Base-by-base conservation (phyloP, 2,888 invertebrate species). In the Pristionchus japonicus region DNA sequence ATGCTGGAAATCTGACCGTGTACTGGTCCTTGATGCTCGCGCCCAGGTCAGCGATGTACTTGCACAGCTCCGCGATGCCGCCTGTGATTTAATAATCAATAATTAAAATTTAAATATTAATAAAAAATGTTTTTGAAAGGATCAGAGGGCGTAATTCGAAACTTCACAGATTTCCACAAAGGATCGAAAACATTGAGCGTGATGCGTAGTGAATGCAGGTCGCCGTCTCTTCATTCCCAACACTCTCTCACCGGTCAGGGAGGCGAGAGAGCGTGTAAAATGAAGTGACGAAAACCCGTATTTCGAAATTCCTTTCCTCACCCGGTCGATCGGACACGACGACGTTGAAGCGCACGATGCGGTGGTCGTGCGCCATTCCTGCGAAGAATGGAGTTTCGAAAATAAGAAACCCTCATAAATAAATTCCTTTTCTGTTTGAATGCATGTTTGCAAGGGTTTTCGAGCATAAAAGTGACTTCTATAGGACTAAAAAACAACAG, bases 1-100 rank as follows among this genome's bases (percentile, higher is more conserved):
- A 77, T 37, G 17, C 0, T 34, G 3, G 23, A 80, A 23, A n/a
- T 27, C 88, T 27, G 37, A 90, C 84, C 34, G 88, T 43, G 95
- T 97, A 97, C 89, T 98, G 97, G 94, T 98, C 98, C 95, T 98
- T 98, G 90, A 98, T 97, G 77, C 95, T 95, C 37, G 90, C 95
- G 40, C 95, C 95, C 31, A 94, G 89, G 40, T 93, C 91, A 9
- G 95, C 94, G 49, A 95, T 93, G 40, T 95, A 89, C 82, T 92
- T 93, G 6, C 95, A 94, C 31, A 95, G 92, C 89, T 95, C 95
- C 0, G 91, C 90, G 3, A 92, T 95, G 3, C 95, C 95, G 13
- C 95, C 86, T 86, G 47, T 15, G 11, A 34, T 27, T 52, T 27
- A 6, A 34, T 15, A n/a, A 37, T 67, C 23, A 74, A 40, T 40